Evolutionary conservation across 2,797 vertebrate species (phyloP), one percentile per base, ranked within the genome.

Genomic region (Thamnophis elegans): DNA sequence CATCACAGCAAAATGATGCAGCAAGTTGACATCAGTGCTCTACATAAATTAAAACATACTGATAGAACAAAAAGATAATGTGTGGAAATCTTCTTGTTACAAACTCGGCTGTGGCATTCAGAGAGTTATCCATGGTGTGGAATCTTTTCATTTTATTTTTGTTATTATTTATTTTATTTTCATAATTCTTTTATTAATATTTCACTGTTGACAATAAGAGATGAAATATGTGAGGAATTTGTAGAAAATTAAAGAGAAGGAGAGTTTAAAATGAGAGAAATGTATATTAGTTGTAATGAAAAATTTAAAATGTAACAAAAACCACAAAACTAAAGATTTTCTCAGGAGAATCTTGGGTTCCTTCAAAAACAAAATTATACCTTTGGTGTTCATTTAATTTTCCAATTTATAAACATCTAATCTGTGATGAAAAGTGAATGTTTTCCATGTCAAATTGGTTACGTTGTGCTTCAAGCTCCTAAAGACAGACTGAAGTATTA

Each of bases 321-420:
- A 62, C 42, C 89, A 36, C 16, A 18, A n/a, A 65, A 51, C 25
- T 25, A 89, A 28, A 42, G n/a, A 85, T 85, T 85, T 87, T 58
- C 88, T 85, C 28, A 20, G 25, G 25, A 25, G 4, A 25, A 5
- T 16, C 22, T 89, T 54, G 12, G 55, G 2, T 16, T 78, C 22
- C 56, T 89, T 55, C 32, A 12, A 62, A 65, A 88, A 89, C 91
- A 92, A 82, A 89, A 55, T 58, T 65, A 32, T 54, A 36, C 36
- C 25, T 85, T 54, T 10, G 20, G n/a, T 89, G 25, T 89, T 92
- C 73, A 92, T 89, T 89, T 92, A 89, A 89, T 92, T 92, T 85
- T 65, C 32, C 73, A 54, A 85, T 88, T 78, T 78, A 78, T 88
- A 88, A 92, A 59, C 88, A 85, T 85, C 58, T 89, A 51, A 92